A percentile compares a stretch with the other conserved stretches of the same genome.
These are phyloP conservation scores for Bucorvus abyssinicus DNA, from an alignment of 2,797 vertebrate genomes.

Conservation along the genomic window DNA sequence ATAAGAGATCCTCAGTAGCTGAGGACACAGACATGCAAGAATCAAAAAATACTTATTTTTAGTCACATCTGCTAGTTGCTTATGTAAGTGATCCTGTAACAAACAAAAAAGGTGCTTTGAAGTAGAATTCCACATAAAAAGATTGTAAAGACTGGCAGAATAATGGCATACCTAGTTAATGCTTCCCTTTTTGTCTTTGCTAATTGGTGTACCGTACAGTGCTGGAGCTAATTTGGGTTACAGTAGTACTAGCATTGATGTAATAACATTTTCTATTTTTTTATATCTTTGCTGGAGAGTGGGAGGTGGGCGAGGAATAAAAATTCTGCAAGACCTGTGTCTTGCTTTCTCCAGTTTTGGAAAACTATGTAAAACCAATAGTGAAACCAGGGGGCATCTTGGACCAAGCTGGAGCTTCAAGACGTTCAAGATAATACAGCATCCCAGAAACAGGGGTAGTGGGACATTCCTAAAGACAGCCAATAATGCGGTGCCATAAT, in stretches of 20 bases:
- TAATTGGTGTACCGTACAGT: neutral
- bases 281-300: neutral
- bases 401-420: neutral
- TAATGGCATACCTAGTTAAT: neutral
- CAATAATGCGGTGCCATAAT: too few relatives aligned
- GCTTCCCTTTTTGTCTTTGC: neutral
- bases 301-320: too few relatives aligned
- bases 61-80: neutral
- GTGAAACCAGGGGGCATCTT: neutral
- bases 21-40: neutral
- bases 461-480: neutral
- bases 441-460: neutral
- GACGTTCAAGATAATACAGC: neutral
- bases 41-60: conserved; percentile 30
- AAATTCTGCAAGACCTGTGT: neutral
- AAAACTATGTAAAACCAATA: neutral
- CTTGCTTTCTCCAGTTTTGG: neutral
- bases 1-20: neutral
- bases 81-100: conserved; percentile 18
- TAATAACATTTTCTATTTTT: neutral
- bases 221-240: neutral
- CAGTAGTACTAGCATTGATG: neutral
- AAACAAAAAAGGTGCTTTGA: conserved; percentile 23
- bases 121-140: conserved; percentile 21
- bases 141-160: conserved; percentile 2